phyloP scores from a whole-genome alignment of 2,113 vertebrate genomes.

The Halichoeres trimaculatus region DNA sequence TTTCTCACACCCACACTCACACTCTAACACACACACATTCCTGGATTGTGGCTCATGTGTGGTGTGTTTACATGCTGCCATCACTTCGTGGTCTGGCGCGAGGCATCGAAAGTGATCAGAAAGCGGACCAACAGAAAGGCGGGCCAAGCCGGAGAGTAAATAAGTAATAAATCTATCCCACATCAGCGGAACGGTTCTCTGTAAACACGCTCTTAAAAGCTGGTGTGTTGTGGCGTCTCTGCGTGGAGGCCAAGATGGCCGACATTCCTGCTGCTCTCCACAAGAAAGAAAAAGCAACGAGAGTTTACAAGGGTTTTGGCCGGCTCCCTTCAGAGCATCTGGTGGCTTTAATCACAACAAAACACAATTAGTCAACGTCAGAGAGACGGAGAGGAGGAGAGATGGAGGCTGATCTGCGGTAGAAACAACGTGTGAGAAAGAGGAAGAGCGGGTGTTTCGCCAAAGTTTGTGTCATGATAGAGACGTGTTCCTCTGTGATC shows the following conservation, averaged over 20 bases:
- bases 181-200: conserved; percentile 67
- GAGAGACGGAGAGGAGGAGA: conserved; percentile 25
- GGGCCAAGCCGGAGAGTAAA: conserved; percentile 74
- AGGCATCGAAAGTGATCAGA: conserved; percentile 76
- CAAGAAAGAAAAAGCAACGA: conserved; percentile 70
- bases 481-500: neutral
- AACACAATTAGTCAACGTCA: conserved; percentile 64
- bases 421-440: conserved; percentile 41
- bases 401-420: conserved; percentile 13
- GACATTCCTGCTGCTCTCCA: conserved; percentile 73
- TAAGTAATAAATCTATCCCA: conserved; percentile 81
- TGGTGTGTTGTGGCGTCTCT: conserved; percentile 58
- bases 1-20: conserved; percentile 67
- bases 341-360: conserved; percentile 75
- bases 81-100: conserved; percentile 72
- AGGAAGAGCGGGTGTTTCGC: neutral
- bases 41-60: conserved; percentile 43
- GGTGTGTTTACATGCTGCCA: conserved; percentile 75
- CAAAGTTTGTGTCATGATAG: neutral
- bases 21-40: conserved; percentile 65
- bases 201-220: conserved; percentile 75
- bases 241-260: conserved; percentile 67
- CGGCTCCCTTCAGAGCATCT: conserved; percentile 59
- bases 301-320: conserved; percentile 54
- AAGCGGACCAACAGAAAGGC: conserved; percentile 51